phyloP scores from a whole-genome alignment of 2,888 invertebrate species.

The Volucella bombylans region DNA sequence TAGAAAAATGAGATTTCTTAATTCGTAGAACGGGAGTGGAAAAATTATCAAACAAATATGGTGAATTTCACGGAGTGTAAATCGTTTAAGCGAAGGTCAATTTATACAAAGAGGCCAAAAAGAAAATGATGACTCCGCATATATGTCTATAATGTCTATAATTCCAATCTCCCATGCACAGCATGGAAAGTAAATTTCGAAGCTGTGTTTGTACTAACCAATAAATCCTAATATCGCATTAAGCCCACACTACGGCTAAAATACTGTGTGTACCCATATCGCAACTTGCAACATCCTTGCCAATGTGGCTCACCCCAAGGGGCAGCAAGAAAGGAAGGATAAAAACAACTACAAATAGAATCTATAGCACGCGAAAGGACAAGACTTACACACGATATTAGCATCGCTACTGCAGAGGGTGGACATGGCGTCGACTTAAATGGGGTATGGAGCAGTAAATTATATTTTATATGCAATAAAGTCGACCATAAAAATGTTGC shows the following conservation, averaged over 20 bases:
- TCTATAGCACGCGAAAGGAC: constrained; percentile 55
- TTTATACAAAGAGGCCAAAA: background rate
- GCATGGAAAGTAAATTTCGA: constrained; percentile 19
- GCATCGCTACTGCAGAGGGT: constrained; percentile 58
- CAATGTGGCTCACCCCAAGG: constrained; percentile 43
- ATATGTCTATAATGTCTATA: constrained; percentile 46
- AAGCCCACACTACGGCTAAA: constrained; percentile 53
- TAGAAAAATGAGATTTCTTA: too few species aligned
- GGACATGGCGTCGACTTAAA: constrained; percentile 53
- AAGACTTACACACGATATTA: constrained; percentile 60
- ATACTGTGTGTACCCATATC: constrained; percentile 21
- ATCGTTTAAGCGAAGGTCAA: constrained; percentile 22
- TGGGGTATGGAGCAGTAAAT: constrained; percentile 81
- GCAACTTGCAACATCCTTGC: constrained; percentile 60
- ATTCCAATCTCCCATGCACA: constrained; percentile 20
- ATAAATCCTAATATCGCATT: constrained; percentile 70
- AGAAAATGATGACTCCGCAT: constrained; percentile 40
- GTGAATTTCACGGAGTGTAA: background rate
- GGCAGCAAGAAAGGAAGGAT: constrained; percentile 11
- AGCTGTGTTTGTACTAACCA: constrained; percentile 57
- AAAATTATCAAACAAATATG: too few species aligned
- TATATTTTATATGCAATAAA: constrained; percentile 83
- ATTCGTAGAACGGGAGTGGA: too few species aligned
- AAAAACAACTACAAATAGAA: constrained; percentile 44
- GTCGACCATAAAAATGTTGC: constrained; percentile 83